phyloP scores from a whole-genome alignment of 2,888 invertebrate genomes.

The Eristalinus aeneus region DNA sequence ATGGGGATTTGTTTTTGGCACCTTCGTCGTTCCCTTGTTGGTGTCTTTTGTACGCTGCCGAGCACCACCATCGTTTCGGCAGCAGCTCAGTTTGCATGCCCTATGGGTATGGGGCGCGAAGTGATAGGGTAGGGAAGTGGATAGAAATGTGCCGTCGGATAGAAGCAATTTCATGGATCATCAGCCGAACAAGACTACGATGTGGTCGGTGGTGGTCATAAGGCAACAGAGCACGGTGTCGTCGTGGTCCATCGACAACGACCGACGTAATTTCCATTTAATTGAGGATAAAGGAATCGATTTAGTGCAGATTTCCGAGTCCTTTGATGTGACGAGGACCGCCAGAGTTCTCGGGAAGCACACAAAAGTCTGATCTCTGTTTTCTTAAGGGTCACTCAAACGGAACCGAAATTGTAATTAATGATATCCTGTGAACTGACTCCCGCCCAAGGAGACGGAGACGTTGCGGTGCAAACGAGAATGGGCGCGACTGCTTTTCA shows the following conservation, averaged over 20 bases:
- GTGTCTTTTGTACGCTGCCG: not conserved
- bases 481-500: not conserved
- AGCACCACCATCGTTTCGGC: not conserved
- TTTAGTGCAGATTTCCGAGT: constrained; percentile 41
- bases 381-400: not conserved
- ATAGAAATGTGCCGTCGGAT: not conserved
- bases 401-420: not conserved
- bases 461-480: not conserved
- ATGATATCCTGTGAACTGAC: not conserved
- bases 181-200: constrained; percentile 1
- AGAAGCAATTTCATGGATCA: constrained; percentile 30
- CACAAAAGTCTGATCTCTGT: not conserved
- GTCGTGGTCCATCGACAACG: not conserved
- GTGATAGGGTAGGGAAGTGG: too few species aligned
- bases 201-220: not conserved
- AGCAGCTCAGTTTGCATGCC: not conserved
- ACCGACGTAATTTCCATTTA: constrained; percentile 50
- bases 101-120: too few species aligned
- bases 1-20: constrained; percentile 10
- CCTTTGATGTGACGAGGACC: not conserved
- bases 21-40: not conserved
- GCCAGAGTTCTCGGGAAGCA: not conserved
- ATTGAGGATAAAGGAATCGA: constrained; percentile 44
- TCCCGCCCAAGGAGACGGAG: not conserved
- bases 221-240: not conserved